Evolutionary conservation across 2,888 invertebrate genomes (phyloP).

Genomic region (Dryobotodes eremita): DNA sequence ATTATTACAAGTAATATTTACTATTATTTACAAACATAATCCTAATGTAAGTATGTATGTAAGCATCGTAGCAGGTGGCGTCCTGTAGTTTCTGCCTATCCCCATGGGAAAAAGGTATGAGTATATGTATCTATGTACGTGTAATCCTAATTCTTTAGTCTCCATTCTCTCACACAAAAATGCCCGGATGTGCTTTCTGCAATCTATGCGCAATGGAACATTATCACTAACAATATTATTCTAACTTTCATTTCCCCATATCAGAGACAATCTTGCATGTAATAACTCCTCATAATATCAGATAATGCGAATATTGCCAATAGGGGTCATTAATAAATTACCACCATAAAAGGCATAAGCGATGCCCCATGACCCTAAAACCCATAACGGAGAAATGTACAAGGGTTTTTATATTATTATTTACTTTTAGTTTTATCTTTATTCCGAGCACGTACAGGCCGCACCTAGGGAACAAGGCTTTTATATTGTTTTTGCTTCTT

Average conservation of each 20-base stretch:
- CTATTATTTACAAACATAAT: background rate
- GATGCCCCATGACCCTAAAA: conserved; percentile 36
- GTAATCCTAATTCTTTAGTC: background rate
- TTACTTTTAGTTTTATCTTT: conserved; percentile 68
- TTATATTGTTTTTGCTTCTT: conserved; percentile 78
- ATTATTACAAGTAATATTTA: too few relatives aligned
- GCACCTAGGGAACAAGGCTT: conserved; percentile 72
- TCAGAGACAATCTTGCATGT: conserved; percentile 33
- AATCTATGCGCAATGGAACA: background rate
- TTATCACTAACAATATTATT: background rate
- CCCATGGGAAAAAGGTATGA: background rate
- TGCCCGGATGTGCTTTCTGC: background rate
- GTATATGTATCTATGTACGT: background rate
- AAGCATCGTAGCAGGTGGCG: background rate
- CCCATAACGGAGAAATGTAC: conserved; percentile 55
- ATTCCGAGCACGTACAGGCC: conserved; percentile 78
- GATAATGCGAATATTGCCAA: conserved; percentile 43
- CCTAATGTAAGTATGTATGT: background rate
- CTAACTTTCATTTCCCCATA: background rate
- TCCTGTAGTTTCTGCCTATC: background rate
- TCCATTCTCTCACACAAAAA: background rate
- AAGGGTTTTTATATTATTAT: conserved; percentile 61
- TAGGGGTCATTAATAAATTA: conserved; percentile 58
- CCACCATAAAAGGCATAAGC: conserved; percentile 18
- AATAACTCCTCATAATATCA: conserved; percentile 42